Evolutionary conservation across 1,140 invertebrate species (phyloP).

Genomic region (Aethina tumida): DNA sequence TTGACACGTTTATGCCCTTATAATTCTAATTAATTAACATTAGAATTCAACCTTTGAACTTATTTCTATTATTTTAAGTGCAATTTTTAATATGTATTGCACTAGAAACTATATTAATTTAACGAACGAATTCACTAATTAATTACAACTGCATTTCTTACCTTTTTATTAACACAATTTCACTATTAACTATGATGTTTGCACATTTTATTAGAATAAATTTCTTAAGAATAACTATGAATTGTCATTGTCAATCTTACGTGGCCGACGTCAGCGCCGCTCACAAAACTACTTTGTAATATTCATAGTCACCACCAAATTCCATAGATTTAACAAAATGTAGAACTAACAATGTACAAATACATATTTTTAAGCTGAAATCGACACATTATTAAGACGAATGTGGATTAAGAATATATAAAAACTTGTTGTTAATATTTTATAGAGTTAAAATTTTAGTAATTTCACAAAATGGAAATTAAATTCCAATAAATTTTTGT

Average conservation of each 20-base stretch:
- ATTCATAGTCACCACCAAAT: too few relatives aligned
- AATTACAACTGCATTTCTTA: conserved; percentile 1
- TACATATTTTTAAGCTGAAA: too few relatives aligned
- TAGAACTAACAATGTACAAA: too few relatives aligned
- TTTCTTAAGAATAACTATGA: conserved; percentile 8
- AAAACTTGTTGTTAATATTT: too few relatives aligned
- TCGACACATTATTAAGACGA: too few relatives aligned
- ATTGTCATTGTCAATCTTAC: conserved; percentile 22
- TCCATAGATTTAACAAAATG: too few relatives aligned
- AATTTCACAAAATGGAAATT: too few relatives aligned
- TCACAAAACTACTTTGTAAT: too few relatives aligned
- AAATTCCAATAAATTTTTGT: too few relatives aligned
- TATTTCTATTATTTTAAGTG: conserved; percentile 1
- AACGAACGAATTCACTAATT: neutral
- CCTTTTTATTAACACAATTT: neutral
- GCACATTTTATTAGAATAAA: conserved; percentile 4
- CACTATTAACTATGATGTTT: conserved; percentile 4
- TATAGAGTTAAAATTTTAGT: too few relatives aligned
- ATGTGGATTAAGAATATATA: too few relatives aligned
- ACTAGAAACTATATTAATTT: neutral
- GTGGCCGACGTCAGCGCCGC: too few relatives aligned
- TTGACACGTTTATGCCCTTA: neutral
- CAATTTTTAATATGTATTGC: conserved; percentile 7
- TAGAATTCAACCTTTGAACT: conserved; percentile 4
- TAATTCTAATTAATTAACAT: conserved; percentile 4